Evolutionary conservation across 2,888 invertebrate genomes (phyloP), one percentile per base, ranked within the genome.

Genomic region (Limnephilus rhombicus): DNA sequence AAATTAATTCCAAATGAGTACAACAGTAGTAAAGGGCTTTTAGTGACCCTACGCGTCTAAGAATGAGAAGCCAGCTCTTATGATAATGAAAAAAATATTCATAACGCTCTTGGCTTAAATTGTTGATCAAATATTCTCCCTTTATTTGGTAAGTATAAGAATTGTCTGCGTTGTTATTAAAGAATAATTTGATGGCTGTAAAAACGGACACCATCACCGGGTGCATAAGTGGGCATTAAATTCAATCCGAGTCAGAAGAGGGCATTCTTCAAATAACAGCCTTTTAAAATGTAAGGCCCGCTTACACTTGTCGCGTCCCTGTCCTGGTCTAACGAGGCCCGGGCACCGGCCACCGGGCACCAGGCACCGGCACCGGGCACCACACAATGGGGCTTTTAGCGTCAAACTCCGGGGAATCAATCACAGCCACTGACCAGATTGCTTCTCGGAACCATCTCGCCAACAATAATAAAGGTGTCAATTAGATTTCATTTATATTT

Each of bases 351-450:
- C 91, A 87, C 87, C 86, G 85, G 85, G 90, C 85, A 92, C 92
- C 93, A 90, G 92, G 92, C 93, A 93, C 92, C 53, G 86, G 53
- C 53, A 92, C 91, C 87, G 91, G 91, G 18, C 91, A 80, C 53
- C 85, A 85, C 93, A 93, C 93, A 93, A 93, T 93, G 91, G 93
- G 88, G 85, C 93, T 93, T 93, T 93, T 93, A 93, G 93, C 92
- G 93, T 93, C 93, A 93, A 89, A 80, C 90, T 89, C 85, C 68
- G 85, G 90, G 85, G 91, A 89, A 92, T 93, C 93, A 92, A 93
- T 93, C 93, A 93, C 92, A 45, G 89, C 68, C 37, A 68, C 49
- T n/a, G 15, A 12, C 31, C 45, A 81, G 82, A 85, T 29, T 45
- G 80, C 88, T 89, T 89, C 88, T 89, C 88, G 41, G 88, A 89